Base-by-base conservation (phyloP, 2,888 invertebrate genomes). In the Agrilus cyanescens region DNA sequence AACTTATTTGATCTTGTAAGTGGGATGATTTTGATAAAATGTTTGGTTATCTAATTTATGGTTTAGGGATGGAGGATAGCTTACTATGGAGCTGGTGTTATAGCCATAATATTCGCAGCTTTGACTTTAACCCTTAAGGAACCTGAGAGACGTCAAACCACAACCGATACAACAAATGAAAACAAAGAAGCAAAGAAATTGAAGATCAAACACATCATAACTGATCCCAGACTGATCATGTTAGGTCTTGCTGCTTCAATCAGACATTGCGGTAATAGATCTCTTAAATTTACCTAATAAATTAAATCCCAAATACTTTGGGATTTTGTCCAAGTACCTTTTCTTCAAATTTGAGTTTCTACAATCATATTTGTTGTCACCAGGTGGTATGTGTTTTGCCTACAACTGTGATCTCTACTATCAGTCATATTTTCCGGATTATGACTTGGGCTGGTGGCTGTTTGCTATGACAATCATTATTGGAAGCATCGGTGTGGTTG, bases 381-480 rank as follows among this genome's bases (percentile, higher is more conserved):
- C 67, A 83, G 83, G 87, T 52, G 90, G 90, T 48, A 86, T 89
- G 82, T 83, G 84, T 47, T 90, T 90, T 67, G 89, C 89, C 0
- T 90, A 90, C 71, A 90, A 90, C 64, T 88, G 89, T 5, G 89
- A 90, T 62, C 71, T 89, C 39, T 90, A 88, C 69, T 90, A 88
- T 65, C 80, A 86, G 47, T 81, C 78, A 45, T 89, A 89, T 66
- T 90, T 87, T 68, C 90, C 90, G 0, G 87, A 88, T 56, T 84
- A 85, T 54, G 88, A 89, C 68, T 76, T 89, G 12, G 87, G 89
- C 54, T 88, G 88, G 85, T 88, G 87, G 86, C 65, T 90, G 54
- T 89, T 89, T 61, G 84, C 81, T 1, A 88, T 89, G 30, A 89
- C 89, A 13, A 89, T 90, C 50, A 82, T 85, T 35, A 82, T 90